Evolutionary conservation across 2,797 vertebrate genomes (phyloP), one percentile per base, ranked within the genome.

Genomic region (Thaleichthys pacificus): DNA sequence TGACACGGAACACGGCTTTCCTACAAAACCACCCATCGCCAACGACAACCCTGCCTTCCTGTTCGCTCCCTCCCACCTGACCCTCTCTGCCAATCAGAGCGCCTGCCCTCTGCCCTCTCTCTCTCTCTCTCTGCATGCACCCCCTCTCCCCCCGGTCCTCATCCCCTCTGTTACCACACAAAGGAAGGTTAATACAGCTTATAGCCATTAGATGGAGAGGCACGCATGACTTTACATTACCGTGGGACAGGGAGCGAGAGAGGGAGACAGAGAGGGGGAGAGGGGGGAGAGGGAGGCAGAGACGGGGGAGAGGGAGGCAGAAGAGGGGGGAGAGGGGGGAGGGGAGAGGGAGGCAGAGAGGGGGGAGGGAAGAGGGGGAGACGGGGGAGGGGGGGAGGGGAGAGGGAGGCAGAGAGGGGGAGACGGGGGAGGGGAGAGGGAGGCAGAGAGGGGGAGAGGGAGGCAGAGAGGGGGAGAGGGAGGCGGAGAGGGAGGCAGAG

Each of bases 1-100:
- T 90, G 90, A 92, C 90, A 91, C 24, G n/a, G 80, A 88, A 88
- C 85, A 87, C 32, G 83, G 84, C 81, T 85, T 75, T 80, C 68
- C 79, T 84, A 85, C 86, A 87, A 81, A 85, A 77, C 70, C 77
- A 75, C 76, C 67, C 76, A 56, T 58, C 51, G 32, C 11, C 64
- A 60, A 67, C 47, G 47, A 77, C 71, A 72, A 70, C 74, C 74
- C 38, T 42, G 62, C 51, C 58, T 26, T 38, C 58, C 70, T 68
- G 56, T 76, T 32, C 61, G n/a, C 6, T 32, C 69, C 51, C 24
- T 70, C 42, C 24, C 80, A 73, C 62, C 73, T 69, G 47, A 76
- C 77, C 65, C 73, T 65, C 79, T 67, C 76, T 74, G 78, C 88
- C 90, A 88, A 89, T 89, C 72, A 72, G 28, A 69, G 70, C 6